phyloP scores from a whole-genome alignment of 2,113 vertebrate species.

The Barbus barbus region DNA sequence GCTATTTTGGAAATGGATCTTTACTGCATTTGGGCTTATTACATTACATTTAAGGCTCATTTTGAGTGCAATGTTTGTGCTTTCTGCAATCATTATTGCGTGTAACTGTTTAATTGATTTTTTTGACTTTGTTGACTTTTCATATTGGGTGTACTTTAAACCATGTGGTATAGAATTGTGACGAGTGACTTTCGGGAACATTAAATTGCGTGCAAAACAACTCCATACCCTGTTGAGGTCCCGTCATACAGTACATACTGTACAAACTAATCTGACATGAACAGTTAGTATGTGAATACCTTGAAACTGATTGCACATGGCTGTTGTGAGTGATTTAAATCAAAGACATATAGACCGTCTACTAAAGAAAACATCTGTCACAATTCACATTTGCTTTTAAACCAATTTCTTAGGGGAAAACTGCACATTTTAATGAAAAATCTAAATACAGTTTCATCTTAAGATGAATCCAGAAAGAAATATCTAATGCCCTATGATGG shows the following conservation, averaged over 20 bases:
- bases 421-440: background rate
- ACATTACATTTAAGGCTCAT: too few relatives aligned
- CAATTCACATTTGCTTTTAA: background rate
- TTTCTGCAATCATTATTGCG: background rate
- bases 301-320: background rate
- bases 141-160: background rate
- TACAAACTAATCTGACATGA: background rate
- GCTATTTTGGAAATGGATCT: too few relatives aligned
- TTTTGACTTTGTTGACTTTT: too few relatives aligned
- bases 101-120: background rate
- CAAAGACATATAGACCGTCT: background rate
- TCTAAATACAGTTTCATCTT: background rate
- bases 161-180: background rate
- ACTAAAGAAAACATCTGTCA: background rate
- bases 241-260: background rate
- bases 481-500: conserved; percentile 45
- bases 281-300: background rate
- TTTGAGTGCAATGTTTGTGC: too few relatives aligned
- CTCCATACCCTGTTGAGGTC: too few relatives aligned
- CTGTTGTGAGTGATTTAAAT: background rate
- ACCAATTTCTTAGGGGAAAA: background rate
- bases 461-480: conserved; percentile 25
- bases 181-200: too few relatives aligned
- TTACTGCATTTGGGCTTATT: too few relatives aligned
- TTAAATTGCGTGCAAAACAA: too few relatives aligned